Evolutionary conservation across 2,113 vertebrate species (phyloP).

Genomic region (Psophia crepitans): DNA sequence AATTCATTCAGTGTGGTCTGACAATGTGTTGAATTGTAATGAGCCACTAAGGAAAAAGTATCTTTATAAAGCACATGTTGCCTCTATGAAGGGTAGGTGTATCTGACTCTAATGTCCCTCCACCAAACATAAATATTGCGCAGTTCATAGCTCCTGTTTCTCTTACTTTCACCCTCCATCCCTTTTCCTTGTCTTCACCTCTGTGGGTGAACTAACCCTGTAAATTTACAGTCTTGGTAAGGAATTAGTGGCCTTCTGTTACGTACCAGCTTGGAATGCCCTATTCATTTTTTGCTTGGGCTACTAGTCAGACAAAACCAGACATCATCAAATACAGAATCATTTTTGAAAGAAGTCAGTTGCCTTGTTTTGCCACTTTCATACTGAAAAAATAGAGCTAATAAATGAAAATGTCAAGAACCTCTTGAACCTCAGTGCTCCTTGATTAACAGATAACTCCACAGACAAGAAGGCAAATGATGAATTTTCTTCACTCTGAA

Average conservation of each 20-base stretch:
- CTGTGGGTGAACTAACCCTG: background rate
- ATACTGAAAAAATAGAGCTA: background rate
- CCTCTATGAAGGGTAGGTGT: background rate
- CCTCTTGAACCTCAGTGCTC: background rate
- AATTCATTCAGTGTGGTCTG: conserved; percentile 2
- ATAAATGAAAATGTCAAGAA: background rate
- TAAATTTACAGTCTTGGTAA: background rate
- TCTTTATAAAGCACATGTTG: background rate
- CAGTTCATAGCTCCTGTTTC: background rate
- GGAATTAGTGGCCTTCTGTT: background rate
- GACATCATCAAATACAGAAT: background rate
- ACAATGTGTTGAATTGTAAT: background rate
- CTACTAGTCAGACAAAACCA: background rate
- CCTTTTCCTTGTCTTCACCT: background rate
- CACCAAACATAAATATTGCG: background rate
- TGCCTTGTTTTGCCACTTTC: background rate
- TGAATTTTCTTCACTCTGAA: background rate
- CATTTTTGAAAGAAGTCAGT: background rate
- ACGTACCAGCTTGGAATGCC: background rate
- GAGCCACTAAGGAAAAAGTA: background rate
- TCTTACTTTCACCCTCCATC: background rate
- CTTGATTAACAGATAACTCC: background rate
- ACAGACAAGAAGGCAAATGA: background rate
- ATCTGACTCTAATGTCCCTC: background rate
- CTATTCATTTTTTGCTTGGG: background rate